phyloP scores from a whole-genome alignment of 1,140 invertebrate genomes.

The Centruroides sculpturatus region DNA sequence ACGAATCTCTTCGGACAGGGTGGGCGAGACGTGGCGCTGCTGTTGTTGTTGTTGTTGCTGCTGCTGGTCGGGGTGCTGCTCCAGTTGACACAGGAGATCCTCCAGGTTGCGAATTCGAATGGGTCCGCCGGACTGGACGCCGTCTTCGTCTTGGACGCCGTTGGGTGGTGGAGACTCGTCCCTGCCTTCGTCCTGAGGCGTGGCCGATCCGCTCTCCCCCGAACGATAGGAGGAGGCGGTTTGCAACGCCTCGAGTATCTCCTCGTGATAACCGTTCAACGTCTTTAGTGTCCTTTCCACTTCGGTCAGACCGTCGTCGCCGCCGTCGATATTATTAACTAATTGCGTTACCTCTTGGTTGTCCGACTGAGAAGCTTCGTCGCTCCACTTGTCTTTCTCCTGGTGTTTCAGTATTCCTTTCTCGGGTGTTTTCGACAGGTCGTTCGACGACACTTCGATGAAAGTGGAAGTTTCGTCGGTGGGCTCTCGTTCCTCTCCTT shows the following conservation, averaged over 20 bases:
- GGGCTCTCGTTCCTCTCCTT: slow-evolving; percentile 9
- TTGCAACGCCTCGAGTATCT: slow-evolving; percentile 67
- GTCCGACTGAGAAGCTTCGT: slow-evolving; percentile 51
- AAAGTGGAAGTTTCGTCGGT: slow-evolving; percentile 58
- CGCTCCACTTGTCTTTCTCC: slow-evolving; percentile 47
- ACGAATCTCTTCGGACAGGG: slow-evolving; percentile 72
- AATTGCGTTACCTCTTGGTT: slow-evolving; percentile 31
- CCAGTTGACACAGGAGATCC: slow-evolving; percentile 74
- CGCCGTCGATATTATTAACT: slow-evolving; percentile 25
- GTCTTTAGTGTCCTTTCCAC: slow-evolving; percentile 69
- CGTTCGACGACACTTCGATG: slow-evolving; percentile 61
- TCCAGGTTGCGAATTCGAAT: slow-evolving; percentile 75
- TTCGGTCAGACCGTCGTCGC: slow-evolving; percentile 32
- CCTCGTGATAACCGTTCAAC: slow-evolving; percentile 80
- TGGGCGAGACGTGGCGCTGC: slow-evolving; percentile 51
- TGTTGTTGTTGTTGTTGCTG: not conserved
- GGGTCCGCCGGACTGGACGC: slow-evolving; percentile 25
- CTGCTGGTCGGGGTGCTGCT: slow-evolving; percentile 51
- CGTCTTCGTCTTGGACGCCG: slow-evolving; percentile 20
- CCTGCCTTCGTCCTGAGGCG: not conserved
- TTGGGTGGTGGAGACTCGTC: not conserved
- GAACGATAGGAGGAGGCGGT: slow-evolving; percentile 1
- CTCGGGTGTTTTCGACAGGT: slow-evolving; percentile 55
- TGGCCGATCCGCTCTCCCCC: too few species aligned
- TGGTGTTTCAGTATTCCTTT: slow-evolving; percentile 61